phyloP scores from a whole-genome alignment of 2,888 invertebrate genomes.

The Pyrrhia umbra region DNA sequence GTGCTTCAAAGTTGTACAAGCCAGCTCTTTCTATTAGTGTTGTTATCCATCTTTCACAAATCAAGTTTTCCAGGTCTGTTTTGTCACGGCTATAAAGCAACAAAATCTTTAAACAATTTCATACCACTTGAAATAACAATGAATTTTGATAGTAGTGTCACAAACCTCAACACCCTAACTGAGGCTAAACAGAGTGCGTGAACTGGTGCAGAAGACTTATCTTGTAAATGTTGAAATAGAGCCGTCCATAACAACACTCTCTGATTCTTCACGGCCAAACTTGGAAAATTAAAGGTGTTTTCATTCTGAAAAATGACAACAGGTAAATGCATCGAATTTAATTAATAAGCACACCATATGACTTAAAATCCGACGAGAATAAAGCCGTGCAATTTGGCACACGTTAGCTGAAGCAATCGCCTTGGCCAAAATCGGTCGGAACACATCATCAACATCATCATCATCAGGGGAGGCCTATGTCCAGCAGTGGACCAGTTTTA shows the following conservation, averaged over 20 bases:
- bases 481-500: too few relatives aligned
- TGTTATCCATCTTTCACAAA: conserved; percentile 92
- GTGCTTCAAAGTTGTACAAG: conserved; percentile 84
- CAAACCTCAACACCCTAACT: conserved; percentile 92
- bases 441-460: too few relatives aligned
- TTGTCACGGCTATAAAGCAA: conserved; percentile 93
- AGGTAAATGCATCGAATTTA: not conserved
- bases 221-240: conserved; percentile 90
- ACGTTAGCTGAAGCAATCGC: too few relatives aligned
- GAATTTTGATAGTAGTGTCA: conserved; percentile 1
- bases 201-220: conserved; percentile 80
- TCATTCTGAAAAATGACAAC: conserved; percentile 78
- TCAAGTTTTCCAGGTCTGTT: conserved; percentile 91
- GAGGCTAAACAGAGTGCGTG: conserved; percentile 90
- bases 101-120: not conserved
- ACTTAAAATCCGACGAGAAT: too few relatives aligned
- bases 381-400: too few relatives aligned
- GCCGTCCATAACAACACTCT: conserved; percentile 91
- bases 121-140: not conserved
- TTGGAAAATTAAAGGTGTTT: conserved; percentile 91
- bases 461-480: too few relatives aligned
- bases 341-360: not conserved
- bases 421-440: too few relatives aligned
- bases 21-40: conserved; percentile 92
- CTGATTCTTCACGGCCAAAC: conserved; percentile 88